Base-by-base conservation (phyloP, 2,797 vertebrate genomes). In the Betta splendens region DNA sequence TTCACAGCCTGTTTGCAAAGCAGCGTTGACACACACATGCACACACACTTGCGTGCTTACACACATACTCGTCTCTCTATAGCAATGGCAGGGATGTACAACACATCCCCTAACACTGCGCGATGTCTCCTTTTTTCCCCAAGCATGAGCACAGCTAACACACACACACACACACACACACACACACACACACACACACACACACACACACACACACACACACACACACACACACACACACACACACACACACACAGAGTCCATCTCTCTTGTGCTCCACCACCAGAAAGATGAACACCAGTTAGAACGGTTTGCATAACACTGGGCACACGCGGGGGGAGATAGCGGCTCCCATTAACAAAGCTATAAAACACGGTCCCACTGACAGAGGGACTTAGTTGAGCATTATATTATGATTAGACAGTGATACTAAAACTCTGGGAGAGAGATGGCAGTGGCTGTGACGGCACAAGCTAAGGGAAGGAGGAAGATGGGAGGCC, bases 1-100 rank as follows among this genome's bases (percentile, higher is more conserved):
- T 92, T 92, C 90, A 92, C 91, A 92, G 91, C 87, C 89, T 90
- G 91, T 90, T 91, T 91, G 88, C 78, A 85, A 82, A 89, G 74
- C 72, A 75, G 57, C 38, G 22, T 77, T 77, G 67, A 78, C 66
- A 73, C 68, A 75, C 76, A 63, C 51, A 53, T 55, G 44, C 59
- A 37, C 49, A 50, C 54, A 55, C 22, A 56, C 49, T 40, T 61
- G 43, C 55, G 59, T 50, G 48, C 51, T 51, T 59, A 51, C 45
- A 52, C 31, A 64, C 56, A 36, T 46, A 54, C 38, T 59, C 40
- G 57, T 69, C 46, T 71, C 51, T 75, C 43, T 80, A 61, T 42
- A 43, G 57, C 62, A 46, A 56, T 51, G 40, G 71, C 53, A 49
- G 46, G 56, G 59, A 77, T 59, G 57, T 76, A 55, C 69, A 81